phyloP scores from a whole-genome alignment of 2,797 vertebrate species.

The Acipenser oxyrinchus region DNA sequence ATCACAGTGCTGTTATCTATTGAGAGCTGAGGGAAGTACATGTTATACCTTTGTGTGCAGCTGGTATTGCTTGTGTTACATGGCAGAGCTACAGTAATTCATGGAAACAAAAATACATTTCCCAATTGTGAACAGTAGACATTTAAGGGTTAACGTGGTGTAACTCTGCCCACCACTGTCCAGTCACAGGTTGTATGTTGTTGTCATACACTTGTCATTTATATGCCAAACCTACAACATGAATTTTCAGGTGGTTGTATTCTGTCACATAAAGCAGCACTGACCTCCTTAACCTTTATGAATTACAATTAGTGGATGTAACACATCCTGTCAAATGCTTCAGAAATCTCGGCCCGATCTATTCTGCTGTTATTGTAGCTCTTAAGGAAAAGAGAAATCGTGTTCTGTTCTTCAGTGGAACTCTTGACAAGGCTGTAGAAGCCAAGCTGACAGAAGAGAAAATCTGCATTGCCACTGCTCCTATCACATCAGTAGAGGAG shows the following conservation, averaged over 20 bases:
- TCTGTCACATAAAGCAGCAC: slow-evolving; percentile 76
- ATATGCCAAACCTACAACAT: slow-evolving; percentile 58
- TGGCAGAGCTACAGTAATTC: too few relatives aligned
- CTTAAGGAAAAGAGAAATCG: slow-evolving; percentile 67
- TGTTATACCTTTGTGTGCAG: too few relatives aligned
- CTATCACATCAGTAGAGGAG: slow-evolving; percentile 9
- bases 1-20: too few relatives aligned
- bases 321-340: slow-evolving; percentile 75
- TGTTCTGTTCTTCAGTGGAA: slow-evolving; percentile 65
- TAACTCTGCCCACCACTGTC: too few relatives aligned
- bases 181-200: too few relatives aligned
- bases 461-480: slow-evolving; percentile 54
- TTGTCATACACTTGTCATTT: slow-evolving; percentile 69
- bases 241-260: slow-evolving; percentile 62
- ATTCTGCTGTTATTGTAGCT: slow-evolving; percentile 62
- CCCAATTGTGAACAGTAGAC: too few relatives aligned
- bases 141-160: too few relatives aligned
- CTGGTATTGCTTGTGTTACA: too few relatives aligned
- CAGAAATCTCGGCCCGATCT: slow-evolving; percentile 66
- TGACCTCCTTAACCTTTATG: slow-evolving; percentile 82
- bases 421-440: slow-evolving; percentile 65
- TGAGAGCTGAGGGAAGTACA: too few relatives aligned
- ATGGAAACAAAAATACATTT: too few relatives aligned
- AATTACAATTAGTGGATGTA: slow-evolving; percentile 81
- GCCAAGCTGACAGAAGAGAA: slow-evolving; percentile 65